Percentiles rank a stretch among this genome's conserved stretches.
Evolutionary conservation across 2,797 vertebrate genomes (phyloP).

Genomic region (Echiichthys vipera): DNA sequence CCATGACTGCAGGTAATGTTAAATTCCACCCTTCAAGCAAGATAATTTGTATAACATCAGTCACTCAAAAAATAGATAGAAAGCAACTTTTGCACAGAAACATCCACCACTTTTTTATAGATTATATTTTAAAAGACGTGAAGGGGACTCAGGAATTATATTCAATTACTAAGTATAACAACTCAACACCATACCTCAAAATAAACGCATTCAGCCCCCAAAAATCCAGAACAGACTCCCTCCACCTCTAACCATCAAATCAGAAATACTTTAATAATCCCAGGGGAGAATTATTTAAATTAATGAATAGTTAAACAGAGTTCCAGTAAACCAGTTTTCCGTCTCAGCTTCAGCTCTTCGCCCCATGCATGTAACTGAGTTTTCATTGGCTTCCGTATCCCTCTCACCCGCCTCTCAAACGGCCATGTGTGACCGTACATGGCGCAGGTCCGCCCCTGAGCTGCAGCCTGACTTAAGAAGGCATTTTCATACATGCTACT

Average conservation of each 20-base stretch:
- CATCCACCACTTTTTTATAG: no score
- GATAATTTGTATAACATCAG: neutral
- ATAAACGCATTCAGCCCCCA: slow-evolving; percentile 64
- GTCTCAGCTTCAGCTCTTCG: neutral
- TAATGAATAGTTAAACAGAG: slow-evolving; percentile 12
- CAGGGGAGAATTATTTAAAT: no score
- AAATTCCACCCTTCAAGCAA: neutral
- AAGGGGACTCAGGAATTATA: neutral
- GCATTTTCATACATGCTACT: slow-evolving; percentile 38
- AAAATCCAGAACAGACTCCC: neutral
- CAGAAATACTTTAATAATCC: no score
- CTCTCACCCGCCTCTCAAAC: slow-evolving; percentile 35
- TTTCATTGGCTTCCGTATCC: slow-evolving; percentile 47
- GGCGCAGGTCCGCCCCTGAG: slow-evolving; percentile 36
- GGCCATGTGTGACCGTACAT: slow-evolving; percentile 56
- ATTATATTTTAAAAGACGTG: no score
- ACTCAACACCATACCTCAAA: slow-evolving; percentile 43
- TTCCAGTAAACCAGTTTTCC: slow-evolving; percentile 31
- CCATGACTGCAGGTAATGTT: neutral
- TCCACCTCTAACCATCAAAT: no score
- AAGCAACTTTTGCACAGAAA: neutral
- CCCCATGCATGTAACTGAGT: no score
- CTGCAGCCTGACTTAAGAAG: slow-evolving; percentile 22
- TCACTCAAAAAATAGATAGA: neutral
- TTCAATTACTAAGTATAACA: neutral